Percentiles rank a stretch among this genome's conserved stretches.
phyloP scores from a whole-genome alignment of 2,797 vertebrate species.

The Serranus cabrilla region DNA sequence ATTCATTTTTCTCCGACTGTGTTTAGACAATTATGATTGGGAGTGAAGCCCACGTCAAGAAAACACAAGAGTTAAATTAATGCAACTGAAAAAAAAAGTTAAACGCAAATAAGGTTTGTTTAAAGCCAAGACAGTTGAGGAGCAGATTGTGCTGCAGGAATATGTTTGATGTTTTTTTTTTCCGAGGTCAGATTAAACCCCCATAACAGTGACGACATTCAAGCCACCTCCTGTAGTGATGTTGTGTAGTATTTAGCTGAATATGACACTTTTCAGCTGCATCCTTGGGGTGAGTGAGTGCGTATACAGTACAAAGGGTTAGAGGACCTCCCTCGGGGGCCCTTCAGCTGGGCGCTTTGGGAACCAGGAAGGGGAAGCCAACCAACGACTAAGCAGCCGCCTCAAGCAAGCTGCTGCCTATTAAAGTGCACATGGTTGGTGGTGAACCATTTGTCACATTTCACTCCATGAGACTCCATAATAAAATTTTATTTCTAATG shows the following conservation, averaged over 20 bases:
- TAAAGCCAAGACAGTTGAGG: not conserved
- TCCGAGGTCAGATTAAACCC: conserved; percentile 19
- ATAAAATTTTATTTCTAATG: conserved; percentile 22
- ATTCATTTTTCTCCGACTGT: not conserved
- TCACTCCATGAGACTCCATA: not conserved
- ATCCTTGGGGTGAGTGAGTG: conserved; percentile 20
- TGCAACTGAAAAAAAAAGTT: not conserved
- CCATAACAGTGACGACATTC: conserved; percentile 39
- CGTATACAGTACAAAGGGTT: conserved; percentile 39
- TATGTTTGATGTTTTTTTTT: not conserved
- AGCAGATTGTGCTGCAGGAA: not conserved
- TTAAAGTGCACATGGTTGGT: conserved; percentile 14
- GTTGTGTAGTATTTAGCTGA: conserved; percentile 35
- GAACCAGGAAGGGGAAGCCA: conserved; percentile 16
- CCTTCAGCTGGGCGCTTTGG: conserved; percentile 9
- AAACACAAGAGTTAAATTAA: no score
- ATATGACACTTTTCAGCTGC: conserved; percentile 29
- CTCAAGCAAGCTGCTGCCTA: conserved; percentile 16
- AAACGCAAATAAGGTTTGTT: not conserved
- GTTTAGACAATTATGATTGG: no score
- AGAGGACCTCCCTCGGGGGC: conserved; percentile 35
- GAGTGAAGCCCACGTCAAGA: no score
- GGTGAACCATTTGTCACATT: not conserved
- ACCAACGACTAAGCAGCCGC: conserved; percentile 25
- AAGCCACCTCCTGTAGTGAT: conserved; percentile 29